Evolutionary conservation across 2,797 vertebrate genomes (phyloP), one percentile per base, ranked within the genome.

Genomic region (Bradypus variegatus): DNA sequence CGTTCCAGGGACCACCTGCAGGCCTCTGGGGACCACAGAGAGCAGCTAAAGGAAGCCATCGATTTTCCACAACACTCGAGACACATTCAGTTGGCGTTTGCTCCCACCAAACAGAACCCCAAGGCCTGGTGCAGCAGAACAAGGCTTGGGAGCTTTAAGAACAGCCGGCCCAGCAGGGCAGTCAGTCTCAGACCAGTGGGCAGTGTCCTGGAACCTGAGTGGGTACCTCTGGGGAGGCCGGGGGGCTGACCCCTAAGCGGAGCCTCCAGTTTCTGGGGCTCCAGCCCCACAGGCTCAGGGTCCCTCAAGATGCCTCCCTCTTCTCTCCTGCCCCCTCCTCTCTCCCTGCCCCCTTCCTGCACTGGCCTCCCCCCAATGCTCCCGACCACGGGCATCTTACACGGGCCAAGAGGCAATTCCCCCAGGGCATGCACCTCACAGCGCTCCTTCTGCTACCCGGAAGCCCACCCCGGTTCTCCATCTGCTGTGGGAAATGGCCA

Each of bases 141-240:
- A 29, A 67, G 58, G 53, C 5, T 7, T 1, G 13, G 36, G 33
- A 36, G 9, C 67, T 41, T 70, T 53, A 31, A 10, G 48, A 0
- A 21, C 72, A 16, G 38, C 11, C 1, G 0, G 16, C 19, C 55
- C 6, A 0, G 9, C n/a, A 0, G 3, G 19, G 36, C 4, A 38
- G 45, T 13, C 11, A 77, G 53, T 48, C 31, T 70, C 60, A 23
- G 29, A 38, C 72, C 31, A 18, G 14, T 48, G 50, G 12, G 14
- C 23, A 29, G 14, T 33, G 29, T 14, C n/a, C 38, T 19, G 5
- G 58, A n/a, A 29, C 4, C 80, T 75, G 58, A 31, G 69, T 84
- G 11, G 29, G 29, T n/a, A 50, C 38, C 41, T 31, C 55, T 31
- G 33, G 50, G 18, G 27, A 62, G 10, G 64, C 12, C 15, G 53